Conservation (phyloP, 2,888 invertebrate species). For the Agapostemon virescens region DNA sequence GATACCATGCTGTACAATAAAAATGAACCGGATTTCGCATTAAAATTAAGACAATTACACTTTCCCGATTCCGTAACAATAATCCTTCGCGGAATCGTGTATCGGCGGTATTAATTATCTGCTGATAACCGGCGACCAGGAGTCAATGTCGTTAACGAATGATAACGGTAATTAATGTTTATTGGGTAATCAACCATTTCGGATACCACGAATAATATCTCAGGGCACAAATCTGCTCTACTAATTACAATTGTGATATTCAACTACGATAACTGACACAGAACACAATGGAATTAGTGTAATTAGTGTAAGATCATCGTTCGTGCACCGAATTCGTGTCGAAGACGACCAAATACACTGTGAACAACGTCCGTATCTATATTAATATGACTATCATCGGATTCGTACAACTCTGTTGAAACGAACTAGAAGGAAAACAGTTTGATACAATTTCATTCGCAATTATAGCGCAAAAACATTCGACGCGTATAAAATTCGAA, state of each 20-base stretch:
- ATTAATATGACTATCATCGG: not conserved
- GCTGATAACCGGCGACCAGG: not conserved
- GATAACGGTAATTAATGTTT: conserved; percentile 50
- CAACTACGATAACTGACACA: conserved; percentile 60
- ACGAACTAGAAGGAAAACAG: not conserved
- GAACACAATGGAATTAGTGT: conserved; percentile 60
- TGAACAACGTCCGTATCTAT: not conserved
- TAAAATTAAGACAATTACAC: no score
- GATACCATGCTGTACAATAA: not conserved
- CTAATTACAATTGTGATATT: conserved; percentile 57
- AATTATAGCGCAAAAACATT: not conserved
- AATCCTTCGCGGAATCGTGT: not conserved
- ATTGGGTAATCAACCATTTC: conserved; percentile 48
- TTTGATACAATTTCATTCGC: not conserved
- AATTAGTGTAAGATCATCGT: conserved; percentile 55
- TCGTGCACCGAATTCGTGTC: conserved; percentile 12
- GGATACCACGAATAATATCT: conserved; percentile 56
- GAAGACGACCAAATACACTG: not conserved
- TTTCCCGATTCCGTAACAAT: not conserved
- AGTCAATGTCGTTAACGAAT: conserved; percentile 21
- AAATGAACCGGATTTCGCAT: no score
- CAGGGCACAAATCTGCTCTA: conserved; percentile 40
- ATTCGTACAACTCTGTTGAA: not conserved
- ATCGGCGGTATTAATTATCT: not conserved
- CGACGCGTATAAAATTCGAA: no score